These are phyloP conservation scores for Fragum fragum DNA, from an alignment of 2,888 invertebrate genomes.

Conservation along the genomic window DNA sequence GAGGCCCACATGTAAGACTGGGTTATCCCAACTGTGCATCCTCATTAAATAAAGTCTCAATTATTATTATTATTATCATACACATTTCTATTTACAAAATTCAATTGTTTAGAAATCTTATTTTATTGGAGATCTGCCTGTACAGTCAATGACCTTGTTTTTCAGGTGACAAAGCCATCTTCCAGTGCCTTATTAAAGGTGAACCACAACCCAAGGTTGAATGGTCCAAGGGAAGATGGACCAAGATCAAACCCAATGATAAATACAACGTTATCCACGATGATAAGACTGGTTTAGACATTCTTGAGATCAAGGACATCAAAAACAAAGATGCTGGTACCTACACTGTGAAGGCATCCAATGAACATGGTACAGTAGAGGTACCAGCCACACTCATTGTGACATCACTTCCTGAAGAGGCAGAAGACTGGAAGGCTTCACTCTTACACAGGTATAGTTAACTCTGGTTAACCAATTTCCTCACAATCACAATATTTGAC, in stretches of 20 bases:
- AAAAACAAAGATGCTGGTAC: slow-evolving; percentile 86
- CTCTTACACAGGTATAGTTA: slow-evolving; percentile 83
- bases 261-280: slow-evolving; percentile 81
- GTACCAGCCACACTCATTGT: slow-evolving; percentile 86
- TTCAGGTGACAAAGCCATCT: slow-evolving; percentile 83
- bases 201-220: slow-evolving; percentile 84
- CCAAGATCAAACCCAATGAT: slow-evolving; percentile 82
- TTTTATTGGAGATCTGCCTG: too few species aligned
- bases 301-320: slow-evolving; percentile 83
- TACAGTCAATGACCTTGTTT: background rate
- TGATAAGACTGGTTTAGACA: slow-evolving; percentile 79
- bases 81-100: too few species aligned
- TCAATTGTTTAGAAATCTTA: too few species aligned
- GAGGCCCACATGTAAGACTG: too few species aligned
- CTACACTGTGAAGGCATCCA: slow-evolving; percentile 85
- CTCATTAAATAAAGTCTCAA: too few species aligned
- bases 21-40: too few species aligned
- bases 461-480: too few species aligned
- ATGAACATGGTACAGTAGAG: slow-evolving; percentile 85
- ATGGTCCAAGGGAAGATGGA: slow-evolving; percentile 87
- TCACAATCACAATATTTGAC: too few species aligned
- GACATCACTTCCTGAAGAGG: slow-evolving; percentile 85
- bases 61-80: too few species aligned
- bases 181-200: slow-evolving; percentile 84
- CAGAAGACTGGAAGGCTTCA: slow-evolving; percentile 84